These are phyloP conservation scores for Holcopasites calliopsidis DNA, from an alignment of 1,140 invertebrate genomes.

Conservation along the genomic window DNA sequence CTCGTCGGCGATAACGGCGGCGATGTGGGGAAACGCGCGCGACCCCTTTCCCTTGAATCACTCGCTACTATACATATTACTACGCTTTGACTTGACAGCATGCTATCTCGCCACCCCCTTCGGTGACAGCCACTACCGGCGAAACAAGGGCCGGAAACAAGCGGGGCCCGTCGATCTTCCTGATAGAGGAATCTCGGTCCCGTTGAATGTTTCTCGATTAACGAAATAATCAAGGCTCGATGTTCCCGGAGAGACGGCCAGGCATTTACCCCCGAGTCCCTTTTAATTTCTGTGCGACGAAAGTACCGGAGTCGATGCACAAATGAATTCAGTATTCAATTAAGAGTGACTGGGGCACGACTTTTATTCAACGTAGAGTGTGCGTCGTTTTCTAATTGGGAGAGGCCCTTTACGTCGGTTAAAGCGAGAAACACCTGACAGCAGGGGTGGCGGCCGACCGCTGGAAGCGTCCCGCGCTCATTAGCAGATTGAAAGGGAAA, in stretches of 20 bases:
- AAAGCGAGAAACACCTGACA: slow-evolving; percentile 18
- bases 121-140: neutral
- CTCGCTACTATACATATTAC: too few species aligned
- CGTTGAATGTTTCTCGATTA: neutral
- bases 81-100: slow-evolving; percentile 7
- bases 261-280: neutral
- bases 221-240: too few species aligned
- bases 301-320: slow-evolving; percentile 1
- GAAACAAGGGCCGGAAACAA: too few species aligned
- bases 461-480: slow-evolving; percentile 22
- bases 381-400: slow-evolving; percentile 43
- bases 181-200: too few species aligned
- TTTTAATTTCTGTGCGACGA: neutral
- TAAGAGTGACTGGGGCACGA: slow-evolving; percentile 30
- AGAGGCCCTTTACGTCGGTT: neutral
- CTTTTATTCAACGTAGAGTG: slow-evolving; percentile 26
- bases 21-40: neutral
- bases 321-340: slow-evolving; percentile 14
- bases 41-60: slow-evolving; percentile 24
- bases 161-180: slow-evolving; percentile 9
- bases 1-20: slow-evolving; percentile 69
- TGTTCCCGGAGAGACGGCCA: neutral
- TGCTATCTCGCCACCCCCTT: neutral
- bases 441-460: neutral
- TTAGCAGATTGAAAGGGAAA: slow-evolving; percentile 45